Evolutionary conservation across 1,140 invertebrate species (phyloP), one percentile per base, ranked within the genome.

Genomic region (Varroa destructor): DNA sequence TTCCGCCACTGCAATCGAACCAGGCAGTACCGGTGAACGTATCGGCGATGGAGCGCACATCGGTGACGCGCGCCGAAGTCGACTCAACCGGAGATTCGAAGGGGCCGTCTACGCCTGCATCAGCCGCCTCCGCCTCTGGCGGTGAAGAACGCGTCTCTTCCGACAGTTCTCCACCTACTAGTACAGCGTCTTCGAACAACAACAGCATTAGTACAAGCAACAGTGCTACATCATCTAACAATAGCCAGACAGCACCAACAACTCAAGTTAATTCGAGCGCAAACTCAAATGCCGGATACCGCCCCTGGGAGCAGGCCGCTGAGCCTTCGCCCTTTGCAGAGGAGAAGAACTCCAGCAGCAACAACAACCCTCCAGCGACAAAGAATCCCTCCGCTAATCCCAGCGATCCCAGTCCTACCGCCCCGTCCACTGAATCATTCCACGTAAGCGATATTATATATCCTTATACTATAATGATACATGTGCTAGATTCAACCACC

Each of bases 231-330:
- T 51, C 46, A 8, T 51, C 46, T 51, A 51, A 51, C 46, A 25
- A 25, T 25, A 51, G 46, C 46, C 46, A 51, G 46, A 51, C 46
- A 51, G 46, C 46, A 51, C 8, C 46, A 51, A 51, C 46, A 51
- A 51, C 46, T 5, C 25, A 25, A 25, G 46, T 8, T 51, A 51
- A 51, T 51, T 51, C 46, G 46, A 51, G 46, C 46, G 8, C 46
- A 3, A 51, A 67, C 46, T 40, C 40, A 40, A 67, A 67, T 67
- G 61, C 61, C 61, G 61, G 61, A 12, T 67, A 67, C 46, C 61
- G 61, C 61, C 61, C 61, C 61, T 67, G 61, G 61, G 61, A 67
- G 61, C 61, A 67, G 61, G 61, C 46, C 61, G 61, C 61, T 67
- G 61, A 67, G 61, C 46, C 61, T 67, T 40, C 40, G 61, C 46